These are phyloP conservation scores for Rhynchonema sp. DNA, from an alignment of 2,888 invertebrate species.

Conservation along the genomic window DNA sequence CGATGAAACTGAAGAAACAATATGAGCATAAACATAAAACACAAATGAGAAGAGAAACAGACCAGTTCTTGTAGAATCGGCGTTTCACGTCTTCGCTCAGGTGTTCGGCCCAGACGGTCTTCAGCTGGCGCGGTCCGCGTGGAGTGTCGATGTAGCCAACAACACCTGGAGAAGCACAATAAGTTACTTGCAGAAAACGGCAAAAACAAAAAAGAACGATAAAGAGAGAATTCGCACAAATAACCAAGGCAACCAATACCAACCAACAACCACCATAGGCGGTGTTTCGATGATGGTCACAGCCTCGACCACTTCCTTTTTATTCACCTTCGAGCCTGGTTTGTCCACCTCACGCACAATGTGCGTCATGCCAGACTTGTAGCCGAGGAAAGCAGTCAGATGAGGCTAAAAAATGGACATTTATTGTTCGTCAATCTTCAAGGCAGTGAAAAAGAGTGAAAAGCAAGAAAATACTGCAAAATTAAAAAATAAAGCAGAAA, in stretches of 20 bases:
- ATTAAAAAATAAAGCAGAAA: constrained; percentile 36
- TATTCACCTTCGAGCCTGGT: constrained; percentile 68
- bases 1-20: neutral
- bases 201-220: neutral
- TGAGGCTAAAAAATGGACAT: constrained; percentile 19
- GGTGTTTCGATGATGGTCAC: constrained; percentile 95
- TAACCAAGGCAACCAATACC: no score
- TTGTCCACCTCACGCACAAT: constrained; percentile 61
- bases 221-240: neutral
- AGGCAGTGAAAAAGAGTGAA: no score
- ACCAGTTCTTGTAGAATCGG: constrained; percentile 99
- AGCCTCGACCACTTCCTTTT: constrained; percentile 97
- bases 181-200: neutral
- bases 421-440: neutral
- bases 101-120: constrained; percentile 96
- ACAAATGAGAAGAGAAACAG: constrained; percentile 14
- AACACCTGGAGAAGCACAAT: constrained; percentile 35
- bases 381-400: constrained; percentile 86
- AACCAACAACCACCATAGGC: constrained; percentile 86
- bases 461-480: no score
- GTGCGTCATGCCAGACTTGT: constrained; percentile 99
- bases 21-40: neutral
- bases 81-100: constrained; percentile 92
- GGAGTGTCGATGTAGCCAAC: constrained; percentile 99
- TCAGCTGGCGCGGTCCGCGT: constrained; percentile 75